A percentile compares a stretch with the other conserved stretches of the same genome.
Conservation (phyloP, 2,113 vertebrate genomes). For the Spermophilus dauricus region DNA sequence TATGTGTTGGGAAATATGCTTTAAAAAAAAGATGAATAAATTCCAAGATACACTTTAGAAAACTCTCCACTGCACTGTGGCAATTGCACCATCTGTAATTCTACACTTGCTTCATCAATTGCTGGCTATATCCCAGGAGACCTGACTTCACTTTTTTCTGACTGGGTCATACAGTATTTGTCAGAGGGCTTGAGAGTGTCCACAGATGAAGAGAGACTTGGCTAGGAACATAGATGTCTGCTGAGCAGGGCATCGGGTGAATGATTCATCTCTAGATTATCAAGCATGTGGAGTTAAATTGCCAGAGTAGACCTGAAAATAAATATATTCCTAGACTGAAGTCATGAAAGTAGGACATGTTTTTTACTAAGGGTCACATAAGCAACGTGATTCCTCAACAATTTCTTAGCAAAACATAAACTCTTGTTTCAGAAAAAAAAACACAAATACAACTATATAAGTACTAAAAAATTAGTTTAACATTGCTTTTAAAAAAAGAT, state of each 20-base stretch:
- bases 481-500: conserved; percentile 50
- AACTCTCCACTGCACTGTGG: background rate
- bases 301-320: background rate
- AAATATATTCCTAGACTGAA: background rate
- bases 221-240: conserved; percentile 7
- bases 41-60: conserved; percentile 24
- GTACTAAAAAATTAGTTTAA: too few species aligned
- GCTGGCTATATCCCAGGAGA: background rate
- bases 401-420: conserved; percentile 43
- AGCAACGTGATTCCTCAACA: conserved; percentile 32
- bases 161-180: background rate
- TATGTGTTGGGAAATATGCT: conserved; percentile 1
- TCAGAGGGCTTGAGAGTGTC: background rate
- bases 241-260: background rate
- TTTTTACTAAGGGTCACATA: background rate
- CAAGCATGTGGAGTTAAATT: background rate
- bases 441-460: too few species aligned
- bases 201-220: background rate
- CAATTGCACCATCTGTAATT: background rate
- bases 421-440: background rate
- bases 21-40: conserved; percentile 43
- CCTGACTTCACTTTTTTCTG: conserved; percentile 26
- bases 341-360: background rate
- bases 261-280: conserved; percentile 24
- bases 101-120: background rate